These are phyloP conservation scores for Drepana arcuata DNA, from an alignment of 1,140 invertebrate genomes.

Conservation along the genomic window DNA sequence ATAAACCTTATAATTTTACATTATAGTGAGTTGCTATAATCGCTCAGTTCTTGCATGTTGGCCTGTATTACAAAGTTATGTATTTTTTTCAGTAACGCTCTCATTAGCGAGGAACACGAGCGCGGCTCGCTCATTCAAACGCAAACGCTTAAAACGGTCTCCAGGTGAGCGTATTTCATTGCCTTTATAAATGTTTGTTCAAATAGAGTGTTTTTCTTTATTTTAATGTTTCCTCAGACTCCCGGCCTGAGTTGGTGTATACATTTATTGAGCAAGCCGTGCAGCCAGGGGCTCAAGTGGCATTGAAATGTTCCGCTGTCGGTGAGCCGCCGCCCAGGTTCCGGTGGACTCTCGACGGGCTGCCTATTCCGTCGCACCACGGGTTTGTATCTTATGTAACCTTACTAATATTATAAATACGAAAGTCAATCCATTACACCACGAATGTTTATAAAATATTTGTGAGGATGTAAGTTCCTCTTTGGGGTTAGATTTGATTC, in stretches of 20 bases:
- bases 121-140: slow-evolving; percentile 27
- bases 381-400: slow-evolving; percentile 26
- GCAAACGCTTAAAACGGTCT: slow-evolving; percentile 48
- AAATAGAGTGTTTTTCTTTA: slow-evolving; percentile 11
- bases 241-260: slow-evolving; percentile 81
- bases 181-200: no score
- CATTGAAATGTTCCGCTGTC: slow-evolving; percentile 87
- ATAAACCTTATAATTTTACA: no score
- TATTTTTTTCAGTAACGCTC: slow-evolving; percentile 43
- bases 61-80: slow-evolving; percentile 13
- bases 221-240: slow-evolving; percentile 30
- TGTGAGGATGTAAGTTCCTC: no score
- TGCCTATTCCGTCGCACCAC: slow-evolving; percentile 50
- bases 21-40: no score
- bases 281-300: slow-evolving; percentile 84
- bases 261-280: slow-evolving; percentile 89
- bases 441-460: no score
- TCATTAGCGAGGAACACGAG: slow-evolving; percentile 37
- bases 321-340: slow-evolving; percentile 86
- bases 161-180: slow-evolving; percentile 35
- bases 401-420: background rate
- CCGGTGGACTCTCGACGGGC: slow-evolving; percentile 56
- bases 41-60: background rate
- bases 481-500: no score
- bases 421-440: no score